A percentile compares a stretch with the other conserved stretches of the same genome.
Conservation (phyloP, 2,113 vertebrate genomes). For the Podarcis cretensis region DNA sequence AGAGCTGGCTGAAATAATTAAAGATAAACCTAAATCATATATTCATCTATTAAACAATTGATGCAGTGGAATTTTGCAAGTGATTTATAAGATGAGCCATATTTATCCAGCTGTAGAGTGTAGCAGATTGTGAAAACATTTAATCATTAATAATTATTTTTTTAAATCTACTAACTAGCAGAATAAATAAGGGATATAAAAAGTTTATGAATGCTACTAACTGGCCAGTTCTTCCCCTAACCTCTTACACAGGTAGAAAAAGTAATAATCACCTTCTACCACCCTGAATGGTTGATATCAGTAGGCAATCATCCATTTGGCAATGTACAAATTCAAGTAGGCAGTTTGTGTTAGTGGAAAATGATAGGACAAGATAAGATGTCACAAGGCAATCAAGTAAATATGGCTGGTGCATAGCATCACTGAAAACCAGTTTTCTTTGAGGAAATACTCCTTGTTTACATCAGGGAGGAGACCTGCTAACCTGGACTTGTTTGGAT, state of each 20-base stretch:
- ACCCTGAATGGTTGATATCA: not conserved
- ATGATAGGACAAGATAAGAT: not conserved
- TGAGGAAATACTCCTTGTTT: not conserved
- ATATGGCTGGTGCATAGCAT: too few relatives aligned
- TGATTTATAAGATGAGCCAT: slow-evolving; percentile 9
- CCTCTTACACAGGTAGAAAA: not conserved
- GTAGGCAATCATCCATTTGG: not conserved
- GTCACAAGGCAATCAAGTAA: not conserved
- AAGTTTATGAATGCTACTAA: not conserved
- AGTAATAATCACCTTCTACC: not conserved
- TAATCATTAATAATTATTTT: not conserved
- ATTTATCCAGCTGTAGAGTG: slow-evolving; percentile 15
- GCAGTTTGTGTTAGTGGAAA: not conserved
- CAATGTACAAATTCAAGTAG: too few relatives aligned
- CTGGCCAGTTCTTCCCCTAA: not conserved
- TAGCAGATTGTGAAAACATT: not conserved
- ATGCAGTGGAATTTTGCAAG: slow-evolving; percentile 3
- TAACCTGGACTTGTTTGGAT: not conserved
- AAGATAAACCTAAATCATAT: slow-evolving; percentile 1
- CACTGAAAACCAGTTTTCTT: not conserved
- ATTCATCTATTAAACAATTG: slow-evolving; percentile 3
- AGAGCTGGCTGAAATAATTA: slow-evolving; percentile 22
- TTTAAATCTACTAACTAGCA: not conserved
- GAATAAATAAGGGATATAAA: not conserved
- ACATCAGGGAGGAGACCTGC: not conserved